Conservation (phyloP, 2,888 invertebrate species). For the Agonopterix arenella region DNA sequence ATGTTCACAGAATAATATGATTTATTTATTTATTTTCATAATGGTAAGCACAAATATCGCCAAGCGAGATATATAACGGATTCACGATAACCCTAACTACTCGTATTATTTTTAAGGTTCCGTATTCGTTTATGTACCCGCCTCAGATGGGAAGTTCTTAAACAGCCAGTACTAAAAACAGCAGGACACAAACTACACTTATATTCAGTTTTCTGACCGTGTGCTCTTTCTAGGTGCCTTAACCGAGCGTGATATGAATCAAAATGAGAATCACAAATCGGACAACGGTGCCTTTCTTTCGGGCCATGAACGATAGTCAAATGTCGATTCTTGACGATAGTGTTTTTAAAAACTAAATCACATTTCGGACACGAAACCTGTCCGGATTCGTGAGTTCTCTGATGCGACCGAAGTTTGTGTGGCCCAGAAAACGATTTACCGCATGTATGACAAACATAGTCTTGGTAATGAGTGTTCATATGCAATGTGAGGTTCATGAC, state of each 20-base stretch:
- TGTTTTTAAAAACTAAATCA: constrained; percentile 43
- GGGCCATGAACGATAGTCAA: constrained; percentile 31
- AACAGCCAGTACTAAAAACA: constrained; percentile 42
- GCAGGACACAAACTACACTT: constrained; percentile 38
- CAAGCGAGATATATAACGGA: too few species aligned
- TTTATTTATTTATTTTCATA: too few species aligned
- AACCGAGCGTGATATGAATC: constrained; percentile 39
- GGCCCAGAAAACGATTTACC: constrained; percentile 62
- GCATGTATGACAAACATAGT: constrained; percentile 57
- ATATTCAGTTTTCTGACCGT: constrained; percentile 42
- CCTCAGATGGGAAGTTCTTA: constrained; percentile 52
- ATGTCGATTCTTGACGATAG: constrained; percentile 35
- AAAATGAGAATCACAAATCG: constrained; percentile 39
- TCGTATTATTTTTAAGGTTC: too few species aligned
- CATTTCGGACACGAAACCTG: constrained; percentile 58
- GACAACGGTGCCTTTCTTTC: constrained; percentile 45
- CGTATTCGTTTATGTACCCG: constrained; percentile 33
- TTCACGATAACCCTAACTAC: too few species aligned
- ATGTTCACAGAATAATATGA: too few species aligned
- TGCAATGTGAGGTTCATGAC: constrained; percentile 44
- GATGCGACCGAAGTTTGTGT: constrained; percentile 57
- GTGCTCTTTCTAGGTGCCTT: constrained; percentile 37
- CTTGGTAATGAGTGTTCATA: constrained; percentile 63
- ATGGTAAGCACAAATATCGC: too few species aligned
- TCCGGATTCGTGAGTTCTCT: constrained; percentile 45